phyloP scores from a whole-genome alignment of 2,797 vertebrate species.

The Nannoperca australis region DNA sequence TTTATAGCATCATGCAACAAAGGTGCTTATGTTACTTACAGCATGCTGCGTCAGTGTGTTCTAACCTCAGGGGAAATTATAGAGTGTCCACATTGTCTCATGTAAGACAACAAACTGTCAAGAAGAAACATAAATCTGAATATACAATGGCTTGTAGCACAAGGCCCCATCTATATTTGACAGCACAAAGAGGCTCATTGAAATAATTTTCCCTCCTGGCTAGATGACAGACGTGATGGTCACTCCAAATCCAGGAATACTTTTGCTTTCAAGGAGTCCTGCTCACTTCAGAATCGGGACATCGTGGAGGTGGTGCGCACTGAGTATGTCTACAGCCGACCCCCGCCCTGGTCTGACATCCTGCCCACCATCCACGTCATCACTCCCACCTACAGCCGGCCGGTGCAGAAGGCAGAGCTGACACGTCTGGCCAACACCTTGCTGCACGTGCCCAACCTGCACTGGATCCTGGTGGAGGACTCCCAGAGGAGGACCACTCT shows the following conservation, averaged over 20 bases:
- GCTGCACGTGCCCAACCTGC: constrained; percentile 84
- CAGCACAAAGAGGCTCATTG: constrained; percentile 21
- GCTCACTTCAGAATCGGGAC: constrained; percentile 66
- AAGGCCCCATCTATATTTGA: neutral
- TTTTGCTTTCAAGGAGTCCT: constrained; percentile 73
- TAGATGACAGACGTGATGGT: constrained; percentile 70
- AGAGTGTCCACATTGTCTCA: neutral
- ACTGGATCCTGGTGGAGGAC: constrained; percentile 89
- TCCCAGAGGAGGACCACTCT: constrained; percentile 71
- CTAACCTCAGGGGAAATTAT: neutral
- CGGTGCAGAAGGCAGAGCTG: constrained; percentile 87
- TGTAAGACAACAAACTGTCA: neutral
- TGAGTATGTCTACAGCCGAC: constrained; percentile 76
- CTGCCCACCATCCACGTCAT: constrained; percentile 82
- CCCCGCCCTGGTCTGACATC: constrained; percentile 79
- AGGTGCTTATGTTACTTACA: neutral
- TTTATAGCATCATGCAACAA: neutral
- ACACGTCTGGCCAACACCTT: constrained; percentile 86
- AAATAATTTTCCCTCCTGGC: neutral
- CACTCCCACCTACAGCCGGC: constrained; percentile 85
- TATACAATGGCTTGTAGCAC: neutral
- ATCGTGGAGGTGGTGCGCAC: constrained; percentile 77
- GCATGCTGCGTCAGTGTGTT: neutral
- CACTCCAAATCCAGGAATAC: constrained; percentile 62
- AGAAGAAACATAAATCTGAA: too few relatives aligned